phyloP scores from a whole-genome alignment of 1,140 invertebrate species.

The Reticulitermes speratus region DNA sequence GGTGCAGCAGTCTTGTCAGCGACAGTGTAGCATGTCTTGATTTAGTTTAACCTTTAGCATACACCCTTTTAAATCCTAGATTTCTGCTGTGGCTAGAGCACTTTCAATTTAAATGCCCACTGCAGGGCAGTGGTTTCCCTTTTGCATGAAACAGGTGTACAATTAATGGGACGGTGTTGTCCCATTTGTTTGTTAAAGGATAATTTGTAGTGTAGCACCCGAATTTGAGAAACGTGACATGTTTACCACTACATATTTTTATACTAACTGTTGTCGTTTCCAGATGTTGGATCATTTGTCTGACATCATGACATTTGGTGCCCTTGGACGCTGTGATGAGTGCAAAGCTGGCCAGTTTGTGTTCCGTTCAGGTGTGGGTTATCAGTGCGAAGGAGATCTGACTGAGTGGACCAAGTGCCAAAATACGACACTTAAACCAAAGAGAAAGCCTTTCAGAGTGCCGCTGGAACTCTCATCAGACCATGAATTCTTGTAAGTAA shows the following conservation, averaged over 20 bases:
- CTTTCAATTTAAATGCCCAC: no score
- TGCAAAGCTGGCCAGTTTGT: conserved; percentile 75
- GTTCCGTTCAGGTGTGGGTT: conserved; percentile 69
- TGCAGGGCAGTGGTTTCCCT: no score
- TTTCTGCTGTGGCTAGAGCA: no score
- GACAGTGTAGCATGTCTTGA: no score
- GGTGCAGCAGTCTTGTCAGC: no score
- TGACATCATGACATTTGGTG: conserved; percentile 88
- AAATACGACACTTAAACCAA: conserved; percentile 69
- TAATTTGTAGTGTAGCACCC: neutral
- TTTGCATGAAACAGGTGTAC: no score
- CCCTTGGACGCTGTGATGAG: conserved; percentile 71
- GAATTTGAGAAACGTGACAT: neutral
- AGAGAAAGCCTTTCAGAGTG: conserved; percentile 70
- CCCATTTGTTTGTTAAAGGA: neutral
- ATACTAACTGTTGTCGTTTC: conserved; percentile 25
- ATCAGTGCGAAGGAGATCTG: conserved; percentile 76
- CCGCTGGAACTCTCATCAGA: conserved; percentile 64
- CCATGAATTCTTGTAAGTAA: conserved; percentile 59
- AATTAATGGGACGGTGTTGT: neutral
- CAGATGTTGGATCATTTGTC: conserved; percentile 75
- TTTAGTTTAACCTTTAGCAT: no score
- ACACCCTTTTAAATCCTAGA: no score
- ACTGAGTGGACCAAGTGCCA: conserved; percentile 91
- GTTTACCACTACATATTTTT: neutral